Conservation (phyloP, 2,797 vertebrate genomes). For the Sciaenops ocellatus region DNA sequence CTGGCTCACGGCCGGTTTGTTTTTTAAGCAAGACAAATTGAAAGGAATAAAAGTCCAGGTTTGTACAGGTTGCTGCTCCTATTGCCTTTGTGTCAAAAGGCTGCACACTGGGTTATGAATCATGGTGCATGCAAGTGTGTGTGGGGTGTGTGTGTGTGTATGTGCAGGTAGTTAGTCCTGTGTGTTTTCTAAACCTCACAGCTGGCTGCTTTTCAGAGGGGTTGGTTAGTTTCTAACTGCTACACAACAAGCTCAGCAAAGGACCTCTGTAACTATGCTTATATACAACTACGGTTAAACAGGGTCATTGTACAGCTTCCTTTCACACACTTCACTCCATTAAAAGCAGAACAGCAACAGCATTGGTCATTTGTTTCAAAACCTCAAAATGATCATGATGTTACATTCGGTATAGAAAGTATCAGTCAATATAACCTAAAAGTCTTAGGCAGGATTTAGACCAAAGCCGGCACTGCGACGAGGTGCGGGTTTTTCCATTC, state of each 20-base stretch:
- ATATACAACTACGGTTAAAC: constrained; percentile 5
- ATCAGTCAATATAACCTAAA: background rate
- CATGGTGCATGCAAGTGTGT: constrained; percentile 65
- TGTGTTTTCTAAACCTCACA: constrained; percentile 56
- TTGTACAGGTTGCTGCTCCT: constrained; percentile 80
- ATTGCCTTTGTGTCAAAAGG: constrained; percentile 82
- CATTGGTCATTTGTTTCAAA: background rate
- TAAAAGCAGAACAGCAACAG: background rate
- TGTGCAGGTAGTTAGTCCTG: constrained; percentile 44
- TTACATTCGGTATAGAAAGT: background rate
- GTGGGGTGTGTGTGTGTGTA: constrained; percentile 37
- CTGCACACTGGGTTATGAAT: constrained; percentile 82
- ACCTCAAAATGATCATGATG: background rate
- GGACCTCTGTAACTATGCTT: constrained; percentile 11
- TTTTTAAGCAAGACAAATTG: constrained; percentile 89
- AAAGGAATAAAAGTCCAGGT: constrained; percentile 84
- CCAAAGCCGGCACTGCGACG: too few species aligned
- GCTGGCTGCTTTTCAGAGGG: constrained; percentile 46
- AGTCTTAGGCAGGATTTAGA: background rate
- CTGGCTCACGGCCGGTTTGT: constrained; percentile 82
- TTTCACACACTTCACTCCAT: background rate
- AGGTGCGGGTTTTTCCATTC: too few species aligned
- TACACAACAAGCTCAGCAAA: constrained; percentile 43
- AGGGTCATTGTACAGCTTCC: constrained; percentile 8
- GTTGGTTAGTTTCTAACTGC: constrained; percentile 60